Evolutionary conservation across 2,888 invertebrate species (phyloP).

Genomic region (Eubasilissa splendida): DNA sequence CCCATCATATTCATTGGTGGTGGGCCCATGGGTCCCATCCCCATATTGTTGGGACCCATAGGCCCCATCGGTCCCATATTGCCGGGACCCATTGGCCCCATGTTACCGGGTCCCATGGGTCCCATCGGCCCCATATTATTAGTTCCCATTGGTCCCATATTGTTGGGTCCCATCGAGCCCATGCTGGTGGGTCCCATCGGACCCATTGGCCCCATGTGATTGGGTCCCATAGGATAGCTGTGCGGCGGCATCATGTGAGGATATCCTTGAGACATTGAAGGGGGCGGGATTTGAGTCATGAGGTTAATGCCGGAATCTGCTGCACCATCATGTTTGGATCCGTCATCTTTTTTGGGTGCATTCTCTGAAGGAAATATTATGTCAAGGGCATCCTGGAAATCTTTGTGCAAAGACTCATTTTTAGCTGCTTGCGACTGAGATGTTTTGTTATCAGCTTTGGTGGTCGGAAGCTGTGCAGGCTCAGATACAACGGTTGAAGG

Average conservation of each 20-base stretch:
- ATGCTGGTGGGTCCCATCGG: slow-evolving; percentile 51
- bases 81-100: slow-evolving; percentile 56
- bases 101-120: slow-evolving; percentile 40
- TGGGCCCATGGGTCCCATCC: slow-evolving; percentile 28
- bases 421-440: slow-evolving; percentile 49
- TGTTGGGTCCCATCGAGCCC: slow-evolving; percentile 55
- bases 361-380: slow-evolving; percentile 75
- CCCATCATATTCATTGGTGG: slow-evolving; percentile 51
- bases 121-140: slow-evolving; percentile 52
- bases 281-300: slow-evolving; percentile 44
- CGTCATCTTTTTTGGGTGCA: slow-evolving; percentile 59
- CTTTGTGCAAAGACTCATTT: slow-evolving; percentile 69
- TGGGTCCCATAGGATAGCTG: slow-evolving; percentile 56
- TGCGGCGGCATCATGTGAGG: slow-evolving; percentile 59
- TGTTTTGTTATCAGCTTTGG: slow-evolving; percentile 59
- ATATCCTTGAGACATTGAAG: slow-evolving; percentile 44
- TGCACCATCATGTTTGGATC: background rate
- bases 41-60: slow-evolving; percentile 48
- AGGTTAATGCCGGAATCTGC: slow-evolving; percentile 36
- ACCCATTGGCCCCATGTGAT: slow-evolving; percentile 50
- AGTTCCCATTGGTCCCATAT: slow-evolving; percentile 57
- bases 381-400: slow-evolving; percentile 78
- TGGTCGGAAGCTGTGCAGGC: slow-evolving; percentile 60
- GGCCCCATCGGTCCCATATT: slow-evolving; percentile 43
- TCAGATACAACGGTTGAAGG: slow-evolving; percentile 62